Evolutionary conservation across 2,113 vertebrate genomes (phyloP).

Genomic region (Pseudorectes ferrugineus): DNA sequence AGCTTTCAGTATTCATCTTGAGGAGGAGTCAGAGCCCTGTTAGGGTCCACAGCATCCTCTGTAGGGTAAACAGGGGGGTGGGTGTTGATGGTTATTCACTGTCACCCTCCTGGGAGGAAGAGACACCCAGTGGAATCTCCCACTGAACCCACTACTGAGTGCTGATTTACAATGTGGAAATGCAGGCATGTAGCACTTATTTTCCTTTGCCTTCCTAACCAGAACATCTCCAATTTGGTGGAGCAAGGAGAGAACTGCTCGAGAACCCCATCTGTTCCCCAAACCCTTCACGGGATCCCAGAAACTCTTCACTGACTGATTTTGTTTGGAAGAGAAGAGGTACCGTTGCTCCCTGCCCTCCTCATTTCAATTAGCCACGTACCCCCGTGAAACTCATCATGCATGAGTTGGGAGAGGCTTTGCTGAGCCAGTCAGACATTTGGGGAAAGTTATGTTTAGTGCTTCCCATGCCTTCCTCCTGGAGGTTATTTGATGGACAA

Average conservation of each 20-base stretch:
- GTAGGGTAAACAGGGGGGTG: background rate
- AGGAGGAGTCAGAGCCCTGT: background rate
- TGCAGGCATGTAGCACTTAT: background rate
- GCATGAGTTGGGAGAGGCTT: background rate
- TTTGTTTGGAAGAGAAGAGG: background rate
- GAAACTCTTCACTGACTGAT: background rate
- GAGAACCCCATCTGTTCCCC: background rate
- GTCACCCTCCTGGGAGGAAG: background rate
- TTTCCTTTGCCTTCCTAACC: background rate
- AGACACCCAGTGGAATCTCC: background rate
- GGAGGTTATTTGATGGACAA: background rate
- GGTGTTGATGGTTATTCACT: background rate
- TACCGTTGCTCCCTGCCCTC: background rate
- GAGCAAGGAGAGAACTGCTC: background rate
- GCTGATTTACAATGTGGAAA: background rate
- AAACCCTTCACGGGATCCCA: fast-evolving
- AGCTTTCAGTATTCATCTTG: background rate
- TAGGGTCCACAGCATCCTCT: background rate
- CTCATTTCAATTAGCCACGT: fast-evolving
- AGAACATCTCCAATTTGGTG: fast-evolving
- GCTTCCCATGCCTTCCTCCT: background rate
- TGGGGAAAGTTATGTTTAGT: background rate
- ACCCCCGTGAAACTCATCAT: fast-evolving
- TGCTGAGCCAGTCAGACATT: background rate
- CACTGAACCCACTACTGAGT: background rate